Evolutionary conservation across 2,113 vertebrate genomes (phyloP).

Genomic region (Rhineura floridana): DNA sequence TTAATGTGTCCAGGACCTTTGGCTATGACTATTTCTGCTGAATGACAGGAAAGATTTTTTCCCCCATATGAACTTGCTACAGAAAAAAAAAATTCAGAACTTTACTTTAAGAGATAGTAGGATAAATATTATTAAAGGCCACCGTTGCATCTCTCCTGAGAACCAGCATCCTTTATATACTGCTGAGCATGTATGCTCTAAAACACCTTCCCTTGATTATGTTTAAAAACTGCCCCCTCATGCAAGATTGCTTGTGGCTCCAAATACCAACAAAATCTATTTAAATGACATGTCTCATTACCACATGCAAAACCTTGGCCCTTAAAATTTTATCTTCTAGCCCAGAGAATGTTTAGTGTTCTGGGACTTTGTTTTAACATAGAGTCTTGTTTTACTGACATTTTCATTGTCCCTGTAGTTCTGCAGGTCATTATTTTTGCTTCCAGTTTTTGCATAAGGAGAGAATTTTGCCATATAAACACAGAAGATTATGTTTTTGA

Average conservation of each 20-base stretch:
- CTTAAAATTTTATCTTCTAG: conserved; percentile 42
- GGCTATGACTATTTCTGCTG: conserved; percentile 12
- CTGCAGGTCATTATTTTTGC: conserved; percentile 6
- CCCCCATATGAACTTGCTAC: not conserved
- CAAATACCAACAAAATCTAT: conserved; percentile 16
- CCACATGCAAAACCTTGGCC: conserved; percentile 32
- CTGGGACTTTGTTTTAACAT: conserved; percentile 11
- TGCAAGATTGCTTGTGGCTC: conserved; percentile 5
- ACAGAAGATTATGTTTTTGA: not conserved
- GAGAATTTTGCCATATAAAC: conserved; percentile 21
- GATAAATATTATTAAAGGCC: not conserved
- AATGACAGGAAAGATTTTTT: conserved; percentile 29
- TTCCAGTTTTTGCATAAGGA: conserved; percentile 1
- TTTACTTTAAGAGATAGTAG: conserved; percentile 29
- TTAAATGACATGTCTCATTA: conserved; percentile 49
- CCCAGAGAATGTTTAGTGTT: not conserved
- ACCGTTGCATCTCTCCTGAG: conserved; percentile 3
- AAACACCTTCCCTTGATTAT: not conserved
- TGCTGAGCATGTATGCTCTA: not conserved
- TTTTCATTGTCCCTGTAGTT: conserved; percentile 25
- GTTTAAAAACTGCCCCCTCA: conserved; percentile 32
- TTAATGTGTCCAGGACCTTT: conserved; percentile 20
- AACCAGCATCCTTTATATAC: not conserved
- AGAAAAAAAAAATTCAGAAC: not conserved
- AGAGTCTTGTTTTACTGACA: not conserved